These are phyloP conservation scores for Laticauda colubrina DNA, from an alignment of 2,113 vertebrate species.

Conservation along the genomic window DNA sequence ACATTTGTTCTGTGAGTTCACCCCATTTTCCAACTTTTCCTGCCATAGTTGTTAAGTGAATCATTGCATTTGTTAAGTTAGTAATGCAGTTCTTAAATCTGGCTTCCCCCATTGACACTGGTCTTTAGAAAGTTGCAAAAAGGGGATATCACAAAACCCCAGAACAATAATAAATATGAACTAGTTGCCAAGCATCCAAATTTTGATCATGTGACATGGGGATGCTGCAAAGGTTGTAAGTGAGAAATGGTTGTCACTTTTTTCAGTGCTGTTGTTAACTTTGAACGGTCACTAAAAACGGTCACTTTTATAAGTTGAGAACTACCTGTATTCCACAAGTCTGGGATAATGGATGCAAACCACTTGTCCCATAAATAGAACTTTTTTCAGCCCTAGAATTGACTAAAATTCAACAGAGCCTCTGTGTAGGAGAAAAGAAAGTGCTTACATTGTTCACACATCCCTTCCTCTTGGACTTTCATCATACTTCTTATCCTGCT, in stretches of 20 bases:
- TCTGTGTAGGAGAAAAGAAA: not conserved
- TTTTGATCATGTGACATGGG: not conserved
- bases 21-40: too few species aligned
- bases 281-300: not conserved
- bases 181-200: not conserved
- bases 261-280: not conserved
- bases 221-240: not conserved
- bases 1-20: too few species aligned
- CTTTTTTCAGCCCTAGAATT: not conserved
- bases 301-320: not conserved
- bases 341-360: not conserved
- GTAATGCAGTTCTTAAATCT: too few species aligned
- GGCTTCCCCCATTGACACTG: too few species aligned
- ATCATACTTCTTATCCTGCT: not conserved
- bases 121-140: too few species aligned
- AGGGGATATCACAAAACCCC: too few species aligned
- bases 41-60: too few species aligned
- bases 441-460: not conserved
- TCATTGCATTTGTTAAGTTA: too few species aligned
- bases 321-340: not conserved
- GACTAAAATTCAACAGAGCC: not conserved
- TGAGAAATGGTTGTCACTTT: not conserved
- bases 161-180: too few species aligned
- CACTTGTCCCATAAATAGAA: not conserved
- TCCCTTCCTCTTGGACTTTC: not conserved